A percentile compares a stretch with the other conserved stretches of the same genome.
phyloP scores from a whole-genome alignment of 1,140 invertebrate genomes.

The Drosophila watanabei region DNA sequence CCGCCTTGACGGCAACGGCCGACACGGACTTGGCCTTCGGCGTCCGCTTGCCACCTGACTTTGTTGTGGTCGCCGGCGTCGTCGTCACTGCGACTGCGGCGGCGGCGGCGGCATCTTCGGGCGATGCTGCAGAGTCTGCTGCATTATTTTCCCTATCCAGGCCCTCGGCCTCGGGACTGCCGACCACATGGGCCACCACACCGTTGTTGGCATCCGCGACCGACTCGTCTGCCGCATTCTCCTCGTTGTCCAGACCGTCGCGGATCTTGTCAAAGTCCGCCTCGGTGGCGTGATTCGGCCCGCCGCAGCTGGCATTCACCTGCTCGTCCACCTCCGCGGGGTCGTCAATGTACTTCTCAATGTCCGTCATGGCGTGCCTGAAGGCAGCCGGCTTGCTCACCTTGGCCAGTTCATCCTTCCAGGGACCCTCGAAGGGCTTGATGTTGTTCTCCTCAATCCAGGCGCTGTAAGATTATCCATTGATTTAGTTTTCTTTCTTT shows the following conservation, averaged over 20 bases:
- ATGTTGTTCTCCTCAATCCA: constrained; percentile 96
- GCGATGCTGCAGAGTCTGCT: constrained; percentile 36
- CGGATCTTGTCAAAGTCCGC: constrained; percentile 91
- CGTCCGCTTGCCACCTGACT: constrained; percentile 64
- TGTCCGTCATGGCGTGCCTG: constrained; percentile 94
- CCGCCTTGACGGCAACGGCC: constrained; percentile 50
- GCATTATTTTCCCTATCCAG: constrained; percentile 52
- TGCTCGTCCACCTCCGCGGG: constrained; percentile 87
- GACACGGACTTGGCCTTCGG: constrained; percentile 77
- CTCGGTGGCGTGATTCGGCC: constrained; percentile 84
- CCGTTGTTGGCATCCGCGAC: constrained; percentile 61
- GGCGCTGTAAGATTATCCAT: constrained; percentile 88
- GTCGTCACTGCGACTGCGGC: constrained; percentile 45
- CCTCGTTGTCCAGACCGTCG: constrained; percentile 86
- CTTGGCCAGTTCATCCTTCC: constrained; percentile 92
- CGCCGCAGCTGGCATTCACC: constrained; percentile 76
- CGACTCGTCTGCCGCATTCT: constrained; percentile 82
- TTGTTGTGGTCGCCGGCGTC: constrained; percentile 49
- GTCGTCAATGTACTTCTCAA: constrained; percentile 93
- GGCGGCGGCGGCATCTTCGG: constrained; percentile 28
- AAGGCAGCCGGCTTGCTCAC: constrained; percentile 92
- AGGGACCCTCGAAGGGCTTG: constrained; percentile 92
- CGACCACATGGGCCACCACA: constrained; percentile 70
- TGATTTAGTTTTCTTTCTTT: background rate
- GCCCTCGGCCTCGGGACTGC: constrained; percentile 65